phyloP scores from a whole-genome alignment of 2,113 vertebrate species.

The Cairina moschata region DNA sequence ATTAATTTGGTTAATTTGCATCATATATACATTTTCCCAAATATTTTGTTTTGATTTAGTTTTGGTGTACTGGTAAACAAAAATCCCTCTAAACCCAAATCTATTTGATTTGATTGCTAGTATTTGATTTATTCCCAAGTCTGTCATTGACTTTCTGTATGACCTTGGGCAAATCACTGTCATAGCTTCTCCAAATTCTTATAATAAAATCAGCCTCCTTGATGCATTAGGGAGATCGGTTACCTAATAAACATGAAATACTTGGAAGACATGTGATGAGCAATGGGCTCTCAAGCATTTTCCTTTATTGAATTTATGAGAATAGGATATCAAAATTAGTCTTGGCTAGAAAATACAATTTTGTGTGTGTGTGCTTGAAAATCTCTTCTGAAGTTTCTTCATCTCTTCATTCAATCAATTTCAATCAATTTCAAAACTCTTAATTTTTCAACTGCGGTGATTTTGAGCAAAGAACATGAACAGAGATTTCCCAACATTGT shows the following conservation, averaged over 20 bases:
- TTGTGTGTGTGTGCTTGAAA: neutral
- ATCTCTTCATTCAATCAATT: neutral
- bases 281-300: conserved; percentile 23
- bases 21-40: neutral
- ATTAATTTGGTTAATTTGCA: neutral
- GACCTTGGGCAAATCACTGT: conserved; percentile 59
- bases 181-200: conserved; percentile 27
- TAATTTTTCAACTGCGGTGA: neutral
- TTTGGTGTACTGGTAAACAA: conserved; percentile 18
- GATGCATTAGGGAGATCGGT: conserved; percentile 41
- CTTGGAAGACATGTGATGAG: conserved; percentile 40
- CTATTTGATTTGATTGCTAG: conserved; percentile 22
- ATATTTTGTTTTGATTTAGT: conserved; percentile 10
- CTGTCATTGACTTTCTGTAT: conserved; percentile 9
- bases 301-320: conserved; percentile 40
- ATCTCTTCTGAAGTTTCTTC: neutral
- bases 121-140: conserved; percentile 20
- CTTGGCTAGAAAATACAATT: neutral
- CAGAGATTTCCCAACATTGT: neutral
- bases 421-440: neutral
- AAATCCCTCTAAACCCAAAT: neutral
- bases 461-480: neutral
- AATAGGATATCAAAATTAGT: conserved; percentile 1
- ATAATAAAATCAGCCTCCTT: conserved; percentile 42
- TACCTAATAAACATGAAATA: conserved; percentile 53